These are phyloP conservation scores for Acanthurus tractus DNA, from an alignment of 2,797 vertebrate genomes.

Conservation along the genomic window DNA sequence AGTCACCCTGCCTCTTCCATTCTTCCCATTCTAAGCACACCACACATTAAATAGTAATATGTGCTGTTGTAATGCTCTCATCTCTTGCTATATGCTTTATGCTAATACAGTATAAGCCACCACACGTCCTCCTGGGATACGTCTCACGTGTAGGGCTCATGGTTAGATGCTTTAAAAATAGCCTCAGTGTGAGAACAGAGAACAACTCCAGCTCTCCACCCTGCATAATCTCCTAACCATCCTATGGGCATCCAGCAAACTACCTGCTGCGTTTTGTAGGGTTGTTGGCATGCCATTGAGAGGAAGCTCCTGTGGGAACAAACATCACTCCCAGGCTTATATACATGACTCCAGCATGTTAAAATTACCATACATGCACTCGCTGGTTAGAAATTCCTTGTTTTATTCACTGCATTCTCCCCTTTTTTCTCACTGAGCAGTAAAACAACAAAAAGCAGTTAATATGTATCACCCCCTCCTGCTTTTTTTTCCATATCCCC, in stretches of 20 bases:
- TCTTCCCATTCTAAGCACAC: constrained; percentile 50
- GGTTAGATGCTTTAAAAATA: constrained; percentile 86
- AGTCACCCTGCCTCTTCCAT: constrained; percentile 43
- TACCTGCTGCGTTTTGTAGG: constrained; percentile 69
- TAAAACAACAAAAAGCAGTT: constrained; percentile 12
- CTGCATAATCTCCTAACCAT: constrained; percentile 72
- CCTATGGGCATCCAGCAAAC: constrained; percentile 63
- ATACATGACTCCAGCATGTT: constrained; percentile 24
- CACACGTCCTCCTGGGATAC: constrained; percentile 73
- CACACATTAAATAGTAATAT: constrained; percentile 73
- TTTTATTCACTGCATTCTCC: not conserved
- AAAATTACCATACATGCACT: constrained; percentile 9
- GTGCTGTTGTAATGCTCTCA: constrained; percentile 65
- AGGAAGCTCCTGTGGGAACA: constrained; percentile 53
- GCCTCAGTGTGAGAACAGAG: constrained; percentile 77
- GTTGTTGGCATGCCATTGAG: constrained; percentile 30
- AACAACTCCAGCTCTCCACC: constrained; percentile 68
- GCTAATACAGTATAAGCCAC: constrained; percentile 80
- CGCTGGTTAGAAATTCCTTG: not conserved
- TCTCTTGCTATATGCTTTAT: constrained; percentile 76
- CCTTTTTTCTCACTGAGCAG: constrained; percentile 1
- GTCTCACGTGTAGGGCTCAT: constrained; percentile 80
- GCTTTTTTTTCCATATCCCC: constrained; percentile 7
- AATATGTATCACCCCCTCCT: constrained; percentile 16
- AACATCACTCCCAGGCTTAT: constrained; percentile 38